Evolutionary conservation across 2,113 vertebrate genomes (phyloP).

Genomic region (rabbit (Oryctolagus cuniculus)): DNA sequence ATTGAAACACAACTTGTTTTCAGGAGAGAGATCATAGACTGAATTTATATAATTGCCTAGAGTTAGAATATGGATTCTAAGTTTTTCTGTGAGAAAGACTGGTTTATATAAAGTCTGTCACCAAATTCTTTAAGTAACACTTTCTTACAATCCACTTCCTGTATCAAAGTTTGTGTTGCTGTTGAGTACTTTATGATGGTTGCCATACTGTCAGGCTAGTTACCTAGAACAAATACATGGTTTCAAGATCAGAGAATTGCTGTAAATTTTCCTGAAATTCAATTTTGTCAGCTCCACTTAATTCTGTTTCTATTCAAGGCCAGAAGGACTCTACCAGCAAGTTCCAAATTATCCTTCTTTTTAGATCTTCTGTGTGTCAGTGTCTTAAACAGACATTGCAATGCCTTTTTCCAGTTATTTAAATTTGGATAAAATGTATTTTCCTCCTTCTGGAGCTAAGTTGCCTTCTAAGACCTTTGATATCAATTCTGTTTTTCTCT

Average conservation of each 20-base stretch:
- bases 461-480: conserved; percentile 30
- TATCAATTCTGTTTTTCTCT: background rate
- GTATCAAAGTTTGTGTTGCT: background rate
- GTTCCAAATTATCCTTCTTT: background rate
- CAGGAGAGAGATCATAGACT: background rate
- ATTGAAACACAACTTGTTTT: background rate
- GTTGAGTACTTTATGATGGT: background rate
- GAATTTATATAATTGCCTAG: background rate
- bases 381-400: background rate
- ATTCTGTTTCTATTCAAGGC: background rate
- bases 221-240: conserved; percentile 1
- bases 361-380: background rate
- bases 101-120: background rate
- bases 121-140: background rate
- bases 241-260: background rate
- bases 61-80: background rate
- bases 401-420: background rate
- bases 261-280: conserved; percentile 27
- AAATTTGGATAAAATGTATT: background rate
- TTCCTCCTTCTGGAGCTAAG: background rate
- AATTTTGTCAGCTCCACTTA: background rate
- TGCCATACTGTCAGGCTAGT: background rate
- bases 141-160: background rate
- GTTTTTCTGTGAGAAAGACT: background rate
- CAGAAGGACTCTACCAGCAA: background rate